Base-by-base conservation (phyloP, 2,113 vertebrate species). In the Thinocorus orbignyianus region DNA sequence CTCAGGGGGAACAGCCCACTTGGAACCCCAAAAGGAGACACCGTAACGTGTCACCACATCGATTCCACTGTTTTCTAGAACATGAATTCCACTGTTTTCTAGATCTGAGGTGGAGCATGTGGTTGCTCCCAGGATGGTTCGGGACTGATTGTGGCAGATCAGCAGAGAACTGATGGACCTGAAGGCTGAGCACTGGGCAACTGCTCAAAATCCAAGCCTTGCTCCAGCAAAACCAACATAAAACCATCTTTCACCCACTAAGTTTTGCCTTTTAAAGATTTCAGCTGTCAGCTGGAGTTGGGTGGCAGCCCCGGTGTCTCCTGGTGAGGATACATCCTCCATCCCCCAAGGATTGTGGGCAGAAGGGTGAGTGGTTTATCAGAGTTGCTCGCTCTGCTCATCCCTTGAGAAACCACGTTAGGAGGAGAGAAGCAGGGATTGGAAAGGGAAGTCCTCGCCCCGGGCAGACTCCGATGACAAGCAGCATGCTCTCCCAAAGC, bases 401-500 rank as follows among this genome's bases (percentile, higher is more conserved):
- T 71, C 57, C 69, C 39, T 42, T 51, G 33, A 71, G 33, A 42
- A 91, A 35, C 26, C 54, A 4, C 3, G 1, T 30, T 24, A 46
- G 26, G 77, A 46, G 26, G 77, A 44, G 33, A 37, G 20, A 7
- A 1, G 1, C 51, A 8, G 13, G 39, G n/a, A 37, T 31, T 3
- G 23, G 51, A 24, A 24, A 8, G 42, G 39, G 52, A 55, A 68
- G 57, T 88, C 33, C 55, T 46, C 1, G 0, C 22, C 35, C 25
- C 2, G 0, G 49, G 13, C 25, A 33, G 49, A 12, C 3, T 0
- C 18, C 5, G 8, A 35, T 3, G 0, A 0, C 37, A 30, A 26
- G 37, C 13, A 49, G 35, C 14, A 9, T 0, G 1, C 69, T 64
- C 0, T 0, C 28, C 48, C 28, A 42, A 65, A 46, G 71, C 1